phyloP scores from a whole-genome alignment of 1,140 invertebrate genomes.

The Drosophila santomea region DNA sequence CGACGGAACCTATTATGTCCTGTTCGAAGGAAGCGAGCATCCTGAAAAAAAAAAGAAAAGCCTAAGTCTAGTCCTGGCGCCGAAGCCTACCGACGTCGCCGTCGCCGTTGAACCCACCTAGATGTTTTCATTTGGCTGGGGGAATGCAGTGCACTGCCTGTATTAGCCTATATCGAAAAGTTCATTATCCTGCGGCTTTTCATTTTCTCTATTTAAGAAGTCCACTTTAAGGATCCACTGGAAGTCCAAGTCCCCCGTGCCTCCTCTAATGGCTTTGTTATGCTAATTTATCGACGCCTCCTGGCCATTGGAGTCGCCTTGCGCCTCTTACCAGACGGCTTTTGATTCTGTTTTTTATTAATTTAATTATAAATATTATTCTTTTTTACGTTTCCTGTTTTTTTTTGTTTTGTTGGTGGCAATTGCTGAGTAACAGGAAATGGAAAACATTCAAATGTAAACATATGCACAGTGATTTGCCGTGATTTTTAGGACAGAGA shows the following conservation, averaged over 20 bases:
- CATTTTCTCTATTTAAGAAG: slow-evolving; percentile 18
- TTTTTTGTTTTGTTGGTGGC: too few relatives aligned
- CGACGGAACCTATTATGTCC: too few relatives aligned
- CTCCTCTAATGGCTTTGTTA: slow-evolving; percentile 74
- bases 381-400: too few relatives aligned
- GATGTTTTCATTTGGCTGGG: too few relatives aligned
- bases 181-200: too few relatives aligned
- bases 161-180: slow-evolving; percentile 19
- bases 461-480: too few relatives aligned
- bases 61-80: slow-evolving; percentile 37
- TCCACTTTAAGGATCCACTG: slow-evolving; percentile 42
- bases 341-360: slow-evolving; percentile 52
- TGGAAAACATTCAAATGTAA: too few relatives aligned
- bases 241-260: slow-evolving; percentile 30
- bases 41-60: slow-evolving; percentile 9
- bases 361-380: too few relatives aligned
- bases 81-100: too few relatives aligned
- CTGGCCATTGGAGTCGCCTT: slow-evolving; percentile 64
- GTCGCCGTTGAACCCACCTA: too few relatives aligned
- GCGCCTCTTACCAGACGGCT: slow-evolving; percentile 9
- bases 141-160: neutral
- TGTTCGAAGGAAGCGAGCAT: slow-evolving; percentile 9
- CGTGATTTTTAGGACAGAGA: too few relatives aligned
- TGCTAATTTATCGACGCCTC: slow-evolving; percentile 77
- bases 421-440: too few relatives aligned